Percentiles rank a stretch among this genome's conserved stretches.
Evolutionary conservation across 2,797 vertebrate genomes (phyloP).

Genomic region (Manis javanica): DNA sequence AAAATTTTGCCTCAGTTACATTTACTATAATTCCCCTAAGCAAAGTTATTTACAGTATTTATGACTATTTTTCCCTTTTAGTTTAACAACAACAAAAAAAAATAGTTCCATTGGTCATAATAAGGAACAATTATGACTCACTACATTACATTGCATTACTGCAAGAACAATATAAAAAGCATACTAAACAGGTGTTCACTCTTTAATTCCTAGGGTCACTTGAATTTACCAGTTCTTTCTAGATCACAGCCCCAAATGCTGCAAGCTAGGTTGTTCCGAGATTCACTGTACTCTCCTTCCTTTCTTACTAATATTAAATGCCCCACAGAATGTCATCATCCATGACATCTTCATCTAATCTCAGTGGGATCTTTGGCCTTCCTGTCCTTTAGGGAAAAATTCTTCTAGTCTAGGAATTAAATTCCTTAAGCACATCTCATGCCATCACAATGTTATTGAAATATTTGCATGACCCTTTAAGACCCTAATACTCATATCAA

Average conservation of each 20-base stretch:
- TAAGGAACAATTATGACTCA: background rate
- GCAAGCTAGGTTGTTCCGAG: background rate
- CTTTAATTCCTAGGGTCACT: background rate
- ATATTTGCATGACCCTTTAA: background rate
- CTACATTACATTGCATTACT: too few species aligned
- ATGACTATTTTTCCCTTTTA: background rate
- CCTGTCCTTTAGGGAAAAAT: background rate
- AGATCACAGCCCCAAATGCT: background rate
- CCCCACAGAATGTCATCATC: background rate
- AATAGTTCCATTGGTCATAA: background rate
- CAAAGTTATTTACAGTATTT: slow-evolving; percentile 41
- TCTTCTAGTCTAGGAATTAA: background rate
- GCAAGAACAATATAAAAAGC: too few species aligned
- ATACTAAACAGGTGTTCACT: background rate
- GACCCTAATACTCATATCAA: background rate
- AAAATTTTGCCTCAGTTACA: background rate
- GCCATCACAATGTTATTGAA: slow-evolving; percentile 7
- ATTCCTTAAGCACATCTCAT: background rate
- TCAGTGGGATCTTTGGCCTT: background rate
- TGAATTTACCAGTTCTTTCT: background rate
- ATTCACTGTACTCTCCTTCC: background rate
- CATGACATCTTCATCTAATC: background rate
- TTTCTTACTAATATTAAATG: background rate
- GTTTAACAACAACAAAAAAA: slow-evolving; percentile 11
- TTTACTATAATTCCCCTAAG: background rate